These are phyloP conservation scores for Thamnophis elegans DNA, from an alignment of 2,797 vertebrate species.

Conservation along the genomic window DNA sequence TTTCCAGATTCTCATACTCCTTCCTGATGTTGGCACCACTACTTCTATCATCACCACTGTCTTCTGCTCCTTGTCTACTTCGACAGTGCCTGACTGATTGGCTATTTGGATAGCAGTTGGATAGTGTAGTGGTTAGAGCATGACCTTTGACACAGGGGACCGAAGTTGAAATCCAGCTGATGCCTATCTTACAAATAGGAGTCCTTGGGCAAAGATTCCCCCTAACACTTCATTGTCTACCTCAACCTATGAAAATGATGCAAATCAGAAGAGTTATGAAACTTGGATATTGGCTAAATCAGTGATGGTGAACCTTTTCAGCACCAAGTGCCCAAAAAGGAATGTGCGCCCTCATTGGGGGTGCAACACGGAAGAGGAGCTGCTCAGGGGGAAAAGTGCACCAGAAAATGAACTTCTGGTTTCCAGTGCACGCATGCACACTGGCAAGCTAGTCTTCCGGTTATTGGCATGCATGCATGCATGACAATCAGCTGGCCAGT, in stretches of 20 bases:
- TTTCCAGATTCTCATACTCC: not conserved
- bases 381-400: no score
- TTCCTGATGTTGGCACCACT: not conserved
- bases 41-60: not conserved
- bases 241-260: not conserved
- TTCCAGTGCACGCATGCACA: no score
- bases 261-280: not conserved
- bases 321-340: no score
- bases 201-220: not conserved
- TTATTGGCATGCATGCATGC: no score
- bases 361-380: no score
- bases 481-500: no score
- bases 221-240: not conserved
- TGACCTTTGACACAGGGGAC: not conserved
- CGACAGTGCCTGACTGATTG: not conserved
- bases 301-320: no score
- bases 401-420: no score
- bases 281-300: not conserved
- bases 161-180: not conserved
- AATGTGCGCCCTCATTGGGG: no score
- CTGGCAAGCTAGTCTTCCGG: no score
- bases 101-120: not conserved
- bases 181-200: not conserved
- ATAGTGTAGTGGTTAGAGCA: not conserved
- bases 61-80: not conserved